phyloP scores from a whole-genome alignment of 2,888 invertebrate genomes.

The Ophion slaviceki region DNA sequence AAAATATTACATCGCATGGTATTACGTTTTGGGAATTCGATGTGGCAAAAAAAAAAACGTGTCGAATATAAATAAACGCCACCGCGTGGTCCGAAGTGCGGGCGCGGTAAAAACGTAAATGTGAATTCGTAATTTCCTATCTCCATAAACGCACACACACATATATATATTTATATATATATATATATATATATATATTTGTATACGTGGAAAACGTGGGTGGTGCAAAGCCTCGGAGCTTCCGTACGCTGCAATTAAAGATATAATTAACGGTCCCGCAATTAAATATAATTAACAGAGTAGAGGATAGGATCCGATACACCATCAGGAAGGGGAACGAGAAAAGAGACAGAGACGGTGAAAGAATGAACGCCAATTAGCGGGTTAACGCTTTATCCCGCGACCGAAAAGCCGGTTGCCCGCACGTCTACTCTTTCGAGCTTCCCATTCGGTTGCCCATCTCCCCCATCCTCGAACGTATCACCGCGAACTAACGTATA shows the following conservation, averaged over 20 bases:
- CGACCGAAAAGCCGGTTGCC: conserved; percentile 61
- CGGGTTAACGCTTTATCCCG: conserved; percentile 75
- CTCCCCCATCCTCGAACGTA: conserved; percentile 40
- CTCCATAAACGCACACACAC: conserved; percentile 1
- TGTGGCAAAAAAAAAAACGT: conserved; percentile 15
- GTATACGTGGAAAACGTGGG: conserved; percentile 54
- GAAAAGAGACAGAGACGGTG: conserved; percentile 6
- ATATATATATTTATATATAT: conserved; percentile 1
- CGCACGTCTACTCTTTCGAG: conserved; percentile 57
- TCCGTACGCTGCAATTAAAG: conserved; percentile 73
- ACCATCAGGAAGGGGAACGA: conserved; percentile 13
- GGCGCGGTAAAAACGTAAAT: conserved; percentile 43
- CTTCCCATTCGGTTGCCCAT: conserved; percentile 46
- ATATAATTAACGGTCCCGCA: conserved; percentile 74
- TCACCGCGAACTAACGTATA: background rate
- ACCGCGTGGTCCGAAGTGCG: conserved; percentile 52
- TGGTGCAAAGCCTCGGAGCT: conserved; percentile 56
- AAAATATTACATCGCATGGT: conserved; percentile 5
- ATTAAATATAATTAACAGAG: conserved; percentile 77
- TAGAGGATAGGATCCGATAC: conserved; percentile 59
- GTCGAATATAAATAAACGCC: conserved; percentile 39
- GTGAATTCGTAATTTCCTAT: conserved; percentile 38
- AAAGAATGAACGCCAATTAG: conserved; percentile 75
- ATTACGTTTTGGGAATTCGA: conserved; percentile 21
- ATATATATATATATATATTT: conserved; percentile 17